These are phyloP conservation scores for Pogonognathellus flavescens DNA, from an alignment of 1,140 invertebrate species.

Conservation along the genomic window DNA sequence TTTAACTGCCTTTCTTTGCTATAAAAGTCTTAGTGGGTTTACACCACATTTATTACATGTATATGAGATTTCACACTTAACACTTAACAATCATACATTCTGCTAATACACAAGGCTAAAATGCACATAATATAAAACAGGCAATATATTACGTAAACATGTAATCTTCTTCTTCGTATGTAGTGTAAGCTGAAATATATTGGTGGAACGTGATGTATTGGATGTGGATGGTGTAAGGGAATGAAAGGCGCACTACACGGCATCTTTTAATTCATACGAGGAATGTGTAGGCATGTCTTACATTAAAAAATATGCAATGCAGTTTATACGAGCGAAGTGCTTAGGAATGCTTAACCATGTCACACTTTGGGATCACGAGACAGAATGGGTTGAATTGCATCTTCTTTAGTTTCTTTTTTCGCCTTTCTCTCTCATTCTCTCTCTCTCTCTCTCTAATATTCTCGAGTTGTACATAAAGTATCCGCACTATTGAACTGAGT, in stretches of 20 bases:
- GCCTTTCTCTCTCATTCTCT: background rate
- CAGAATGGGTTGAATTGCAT: slow-evolving; percentile 6
- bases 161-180: background rate
- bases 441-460: no score
- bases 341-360: slow-evolving; percentile 2
- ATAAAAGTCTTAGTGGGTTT: background rate
- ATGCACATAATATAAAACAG: background rate
- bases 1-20: background rate
- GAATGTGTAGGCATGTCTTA: slow-evolving; percentile 5
- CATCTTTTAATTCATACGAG: slow-evolving; percentile 31
- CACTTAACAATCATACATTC: background rate
- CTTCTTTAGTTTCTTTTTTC: background rate
- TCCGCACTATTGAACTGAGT: no score
- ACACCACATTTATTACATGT: background rate
- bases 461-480: no score
- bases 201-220: background rate
- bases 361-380: background rate
- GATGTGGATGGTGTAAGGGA: background rate
- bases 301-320: slow-evolving; percentile 19
- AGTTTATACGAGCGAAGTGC: background rate
- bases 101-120: background rate
- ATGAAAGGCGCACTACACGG: background rate
- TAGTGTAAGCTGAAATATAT: background rate
- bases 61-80: background rate
- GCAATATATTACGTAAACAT: background rate